Conservation (phyloP, 1,140 invertebrate species). For the Dinothrombium tinctorium region DNA sequence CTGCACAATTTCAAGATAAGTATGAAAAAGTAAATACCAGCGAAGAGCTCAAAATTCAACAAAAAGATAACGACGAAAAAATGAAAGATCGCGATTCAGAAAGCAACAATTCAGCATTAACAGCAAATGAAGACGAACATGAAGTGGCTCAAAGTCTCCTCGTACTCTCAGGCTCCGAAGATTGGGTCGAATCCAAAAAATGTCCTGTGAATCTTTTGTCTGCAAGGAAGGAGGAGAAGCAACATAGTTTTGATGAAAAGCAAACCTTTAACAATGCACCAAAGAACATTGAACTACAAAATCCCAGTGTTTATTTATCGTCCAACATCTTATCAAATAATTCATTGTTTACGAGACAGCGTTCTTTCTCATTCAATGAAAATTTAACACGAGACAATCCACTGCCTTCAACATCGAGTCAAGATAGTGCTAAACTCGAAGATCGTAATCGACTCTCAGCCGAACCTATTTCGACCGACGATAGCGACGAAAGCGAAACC, state of each 20-base stretch:
- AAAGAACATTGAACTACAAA: too few species aligned
- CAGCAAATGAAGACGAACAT: constrained; percentile 38
- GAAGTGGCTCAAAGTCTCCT: constrained; percentile 65
- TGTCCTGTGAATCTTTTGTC: too few species aligned
- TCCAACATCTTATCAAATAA: too few species aligned
- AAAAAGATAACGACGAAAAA: too few species aligned
- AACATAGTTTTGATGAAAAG: too few species aligned
- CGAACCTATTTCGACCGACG: constrained; percentile 2
- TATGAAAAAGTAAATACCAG: too few species aligned
- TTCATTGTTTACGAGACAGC: not conserved
- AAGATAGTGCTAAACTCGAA: not conserved
- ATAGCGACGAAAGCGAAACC: constrained; percentile 1
- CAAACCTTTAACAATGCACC: too few species aligned
- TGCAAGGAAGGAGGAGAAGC: not conserved
- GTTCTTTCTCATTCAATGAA: constrained; percentile 1
- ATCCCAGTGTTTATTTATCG: too few species aligned
- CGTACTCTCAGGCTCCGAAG: constrained; percentile 18
- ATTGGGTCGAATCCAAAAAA: constrained; percentile 13
- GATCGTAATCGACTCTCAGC: not conserved
- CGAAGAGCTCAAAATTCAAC: too few species aligned
- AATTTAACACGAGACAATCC: not conserved
- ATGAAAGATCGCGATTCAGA: too few species aligned
- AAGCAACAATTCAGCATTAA: too few species aligned
- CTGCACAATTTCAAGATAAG: too few species aligned
- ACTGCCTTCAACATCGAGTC: not conserved